Evolutionary conservation across 2,888 invertebrate species (phyloP).

Genomic region (Hedya salicella): DNA sequence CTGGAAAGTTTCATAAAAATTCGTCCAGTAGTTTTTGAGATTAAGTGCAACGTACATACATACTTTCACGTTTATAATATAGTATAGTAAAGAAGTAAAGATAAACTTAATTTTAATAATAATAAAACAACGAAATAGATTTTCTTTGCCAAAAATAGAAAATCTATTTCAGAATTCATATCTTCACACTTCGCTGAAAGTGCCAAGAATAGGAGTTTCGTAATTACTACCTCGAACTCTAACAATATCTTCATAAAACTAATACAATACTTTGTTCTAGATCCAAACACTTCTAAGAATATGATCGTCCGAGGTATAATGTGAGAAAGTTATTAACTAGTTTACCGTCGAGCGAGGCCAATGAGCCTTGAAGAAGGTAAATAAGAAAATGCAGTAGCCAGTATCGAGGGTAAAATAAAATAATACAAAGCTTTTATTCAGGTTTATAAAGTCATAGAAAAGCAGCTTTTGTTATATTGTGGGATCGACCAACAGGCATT

Average conservation of each 20-base stretch:
- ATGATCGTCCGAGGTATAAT: slow-evolving; percentile 10
- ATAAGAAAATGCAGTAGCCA: slow-evolving; percentile 24
- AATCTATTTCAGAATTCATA: not conserved
- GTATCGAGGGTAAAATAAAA: slow-evolving; percentile 17
- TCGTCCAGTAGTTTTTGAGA: too few species aligned
- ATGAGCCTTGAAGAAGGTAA: slow-evolving; percentile 33
- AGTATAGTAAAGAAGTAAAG: too few species aligned
- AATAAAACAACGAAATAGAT: too few species aligned
- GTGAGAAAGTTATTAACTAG: slow-evolving; percentile 27
- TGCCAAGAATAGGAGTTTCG: slow-evolving; percentile 1
- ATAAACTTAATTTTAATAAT: too few species aligned
- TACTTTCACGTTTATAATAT: too few species aligned
- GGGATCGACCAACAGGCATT: not conserved
- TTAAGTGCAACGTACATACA: too few species aligned
- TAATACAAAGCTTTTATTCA: not conserved
- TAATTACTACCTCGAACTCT: not conserved
- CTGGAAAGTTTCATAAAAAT: too few species aligned
- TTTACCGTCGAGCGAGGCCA: slow-evolving; percentile 18
- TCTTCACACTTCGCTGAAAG: not conserved
- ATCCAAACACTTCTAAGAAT: slow-evolving; percentile 16
- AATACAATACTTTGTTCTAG: slow-evolving; percentile 18
- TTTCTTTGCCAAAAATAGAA: too few species aligned
- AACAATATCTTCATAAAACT: slow-evolving; percentile 24
- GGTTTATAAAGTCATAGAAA: not conserved
- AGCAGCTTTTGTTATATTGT: too few species aligned